phyloP scores from a whole-genome alignment of 2,113 vertebrate genomes.

The Ciconia boyciana region DNA sequence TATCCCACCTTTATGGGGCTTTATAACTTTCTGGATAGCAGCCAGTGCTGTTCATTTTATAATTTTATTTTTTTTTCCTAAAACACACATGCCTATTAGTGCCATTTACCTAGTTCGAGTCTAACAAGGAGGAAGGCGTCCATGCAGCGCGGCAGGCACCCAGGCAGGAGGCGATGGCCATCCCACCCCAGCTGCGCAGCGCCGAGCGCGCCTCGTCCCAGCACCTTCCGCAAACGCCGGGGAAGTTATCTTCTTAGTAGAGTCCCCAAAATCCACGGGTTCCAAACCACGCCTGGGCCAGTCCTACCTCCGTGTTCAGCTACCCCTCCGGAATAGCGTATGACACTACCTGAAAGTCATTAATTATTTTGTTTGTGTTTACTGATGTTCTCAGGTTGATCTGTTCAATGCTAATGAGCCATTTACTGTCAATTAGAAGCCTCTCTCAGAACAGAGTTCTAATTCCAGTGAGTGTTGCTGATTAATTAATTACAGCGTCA shows the following conservation, averaged over 20 bases:
- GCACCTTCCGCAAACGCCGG: rapidly evolving
- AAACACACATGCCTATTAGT: rapidly evolving
- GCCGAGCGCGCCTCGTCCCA: rapidly evolving
- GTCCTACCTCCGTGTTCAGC: rapidly evolving
- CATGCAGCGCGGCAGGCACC: rapidly evolving
- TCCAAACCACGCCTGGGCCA: rapidly evolving
- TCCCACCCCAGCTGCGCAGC: rapidly evolving
- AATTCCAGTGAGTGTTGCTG: constrained; percentile 4
- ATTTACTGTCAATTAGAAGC: constrained; percentile 53
- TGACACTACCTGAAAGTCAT: neutral
- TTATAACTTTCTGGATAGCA: neutral
- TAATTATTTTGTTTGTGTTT: constrained; percentile 32
- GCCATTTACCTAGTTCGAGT: neutral
- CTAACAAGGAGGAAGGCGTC: neutral
- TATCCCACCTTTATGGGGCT: neutral
- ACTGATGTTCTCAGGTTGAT: constrained; percentile 6
- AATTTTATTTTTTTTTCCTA: neutral
- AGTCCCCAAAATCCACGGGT: rapidly evolving
- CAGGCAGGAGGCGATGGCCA: rapidly evolving
- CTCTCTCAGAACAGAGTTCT: neutral
- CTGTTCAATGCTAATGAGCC: constrained; percentile 31
- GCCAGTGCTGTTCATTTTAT: neutral
- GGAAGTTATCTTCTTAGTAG: rapidly evolving
- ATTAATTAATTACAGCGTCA: constrained; percentile 15
- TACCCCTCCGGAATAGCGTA: neutral